These are phyloP conservation scores for Anoplolepis gracilipes DNA, from an alignment of 1,140 invertebrate genomes.

Conservation along the genomic window DNA sequence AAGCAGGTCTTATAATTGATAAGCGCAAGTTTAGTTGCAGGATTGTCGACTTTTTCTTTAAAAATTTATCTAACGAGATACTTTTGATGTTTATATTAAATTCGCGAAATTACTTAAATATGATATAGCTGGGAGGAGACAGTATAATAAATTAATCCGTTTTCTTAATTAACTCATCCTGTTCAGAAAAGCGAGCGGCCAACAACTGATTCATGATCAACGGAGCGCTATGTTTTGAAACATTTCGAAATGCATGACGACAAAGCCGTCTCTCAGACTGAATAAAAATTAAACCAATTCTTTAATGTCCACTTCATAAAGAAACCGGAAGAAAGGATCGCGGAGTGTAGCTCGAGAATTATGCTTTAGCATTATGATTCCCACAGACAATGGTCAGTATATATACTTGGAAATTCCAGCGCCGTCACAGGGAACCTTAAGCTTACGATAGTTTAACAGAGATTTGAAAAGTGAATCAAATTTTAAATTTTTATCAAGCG, in stretches of 20 bases:
- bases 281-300: constrained; percentile 49
- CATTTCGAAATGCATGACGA: constrained; percentile 36
- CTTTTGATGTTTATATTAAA: constrained; percentile 13
- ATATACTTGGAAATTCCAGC: neutral
- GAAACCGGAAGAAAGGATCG: neutral
- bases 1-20: neutral
- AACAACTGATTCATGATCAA: constrained; percentile 21
- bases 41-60: neutral
- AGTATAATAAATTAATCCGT: constrained; percentile 19
- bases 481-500: constrained; percentile 51
- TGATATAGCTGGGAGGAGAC: neutral
- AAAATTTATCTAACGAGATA: neutral
- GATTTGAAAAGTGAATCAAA: constrained; percentile 46
- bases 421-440: neutral
- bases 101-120: constrained; percentile 8
- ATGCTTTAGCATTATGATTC: constrained; percentile 58
- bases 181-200: neutral
- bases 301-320: constrained; percentile 30
- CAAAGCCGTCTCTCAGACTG: constrained; percentile 2
- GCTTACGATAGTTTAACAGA: neutral
- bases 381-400: constrained; percentile 55
- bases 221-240: constrained; percentile 46
- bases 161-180: constrained; percentile 29
- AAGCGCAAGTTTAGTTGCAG: neutral
- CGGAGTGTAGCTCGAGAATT: constrained; percentile 26